Base-by-base conservation (phyloP, 2,797 vertebrate species). In the Enteromius thamalakanensis region DNA sequence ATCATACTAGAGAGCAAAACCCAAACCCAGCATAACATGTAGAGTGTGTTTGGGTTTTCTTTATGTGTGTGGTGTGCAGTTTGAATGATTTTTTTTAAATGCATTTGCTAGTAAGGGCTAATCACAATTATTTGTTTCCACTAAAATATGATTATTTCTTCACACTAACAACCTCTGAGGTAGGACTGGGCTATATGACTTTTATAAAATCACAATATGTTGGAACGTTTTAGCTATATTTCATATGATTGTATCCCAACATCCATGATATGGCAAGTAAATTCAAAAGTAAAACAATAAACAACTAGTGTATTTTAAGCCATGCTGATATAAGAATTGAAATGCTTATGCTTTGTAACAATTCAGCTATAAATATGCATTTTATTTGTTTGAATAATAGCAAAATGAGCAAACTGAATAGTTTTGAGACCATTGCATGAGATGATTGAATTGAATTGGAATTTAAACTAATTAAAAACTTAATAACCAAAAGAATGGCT, bases 11-110 rank as follows among this genome's bases (percentile, higher is more conserved):
- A 45, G 4, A n/a, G 19, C 17, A 55, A 9, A 83, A 85, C 49
- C 70, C 47, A 19, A 55, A 49, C 29, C 17, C 5, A 15, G 71
- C n/a, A 70, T 34, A 69, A 49, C 72, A 23, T 80, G 12, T 80
- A 82, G 14, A 26, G 51, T 69, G 15, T 47, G 58, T 84, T 70
- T 62, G 68, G 53, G 60, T 21, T 14, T 62, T 75, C 32, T 26
- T 49, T 71, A 62, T 60, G 12, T 26, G 51, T 62, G 23, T 80
- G 10, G 23, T 71, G 51, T 58, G 67, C 15, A 42, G 32, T 51
- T 79, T 26, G 29, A 29, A 76, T 45, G 5, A 64, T 34, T 34
- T 34, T 34, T 64, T n/a, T 70, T 45, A 0, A 65, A 49, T n/a
- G 3, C 1, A 45, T 65, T 71, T 70, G 11, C 53, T 6, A 29